Conservation (phyloP, 1,140 invertebrate genomes). For the Aporrectodea caliginosa region DNA sequence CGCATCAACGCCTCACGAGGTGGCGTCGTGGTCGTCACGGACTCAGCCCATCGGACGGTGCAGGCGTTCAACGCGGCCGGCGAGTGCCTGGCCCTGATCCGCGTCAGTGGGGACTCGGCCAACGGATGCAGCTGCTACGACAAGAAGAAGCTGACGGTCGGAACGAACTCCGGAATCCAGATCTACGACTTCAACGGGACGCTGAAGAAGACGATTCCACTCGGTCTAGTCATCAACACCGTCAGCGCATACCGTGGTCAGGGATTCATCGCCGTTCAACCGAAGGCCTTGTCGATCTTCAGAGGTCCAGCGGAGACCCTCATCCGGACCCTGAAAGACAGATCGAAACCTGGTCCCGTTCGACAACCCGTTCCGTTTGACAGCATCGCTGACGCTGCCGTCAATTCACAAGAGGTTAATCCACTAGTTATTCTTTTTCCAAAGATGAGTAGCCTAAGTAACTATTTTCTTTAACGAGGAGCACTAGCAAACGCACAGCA, state of each 20-base stretch:
- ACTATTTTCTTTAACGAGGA: too few species aligned
- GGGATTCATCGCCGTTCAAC: background rate
- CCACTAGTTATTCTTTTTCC: too few species aligned
- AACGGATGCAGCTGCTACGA: background rate
- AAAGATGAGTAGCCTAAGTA: too few species aligned
- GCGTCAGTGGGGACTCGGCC: background rate
- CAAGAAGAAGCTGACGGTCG: background rate
- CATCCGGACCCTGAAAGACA: background rate
- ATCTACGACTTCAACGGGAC: background rate
- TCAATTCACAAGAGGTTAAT: background rate
- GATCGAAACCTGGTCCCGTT: background rate
- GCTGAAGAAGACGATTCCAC: background rate
- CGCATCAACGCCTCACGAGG: background rate
- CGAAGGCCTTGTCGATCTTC: background rate
- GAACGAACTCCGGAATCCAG: background rate
- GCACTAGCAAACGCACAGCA: too few species aligned
- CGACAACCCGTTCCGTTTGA: background rate
- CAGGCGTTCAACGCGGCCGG: background rate
- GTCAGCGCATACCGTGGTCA: background rate
- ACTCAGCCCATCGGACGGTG: background rate
- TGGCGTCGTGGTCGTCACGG: background rate
- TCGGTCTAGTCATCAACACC: background rate
- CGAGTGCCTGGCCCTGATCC: background rate
- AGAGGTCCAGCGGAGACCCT: background rate
- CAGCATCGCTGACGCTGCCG: background rate